Base-by-base conservation (phyloP, 30 jellyfish, hydroid and myxozoan species). In the Aurelia coerulea region DNA sequence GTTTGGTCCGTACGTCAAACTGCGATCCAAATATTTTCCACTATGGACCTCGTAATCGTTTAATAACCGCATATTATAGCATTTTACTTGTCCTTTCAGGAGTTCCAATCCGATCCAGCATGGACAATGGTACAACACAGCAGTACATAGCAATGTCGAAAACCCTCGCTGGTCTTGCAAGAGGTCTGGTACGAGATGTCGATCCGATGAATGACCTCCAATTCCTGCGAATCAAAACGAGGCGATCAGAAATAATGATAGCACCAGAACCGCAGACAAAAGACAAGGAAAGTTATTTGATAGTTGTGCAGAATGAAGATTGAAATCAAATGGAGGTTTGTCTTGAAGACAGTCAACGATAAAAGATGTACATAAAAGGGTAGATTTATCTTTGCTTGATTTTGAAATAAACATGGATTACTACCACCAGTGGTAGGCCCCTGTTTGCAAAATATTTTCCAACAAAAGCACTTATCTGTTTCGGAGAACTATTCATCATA, bases 51-150 rank as follows among this genome's bases (percentile, higher is more conserved):
- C n/a, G n/a, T n/a, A n/a, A n/a, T n/a, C n/a, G n/a, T n/a, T n/a
- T n/a, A n/a, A n/a, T n/a, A n/a, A n/a, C n/a, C n/a, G n/a, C n/a
- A n/a, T n/a, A n/a, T n/a, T n/a, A 46, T 46, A 46, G 56, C 14
- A 46, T 4, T 46, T 9, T 46, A 46, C 14, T 46, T 5, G 56
- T 46, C 56, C 56, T 46, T 46, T 9, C 86, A 87, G 96, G 96
- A 8, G 87, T 87, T 17, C 90, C 90, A 34, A 62, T 87, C 35
- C 96, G 96, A 7, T 65, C 90, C 23, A 87, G 90, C 52, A 87
- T 87, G 96, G 96, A 87, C 81, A 76, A 73, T 35, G 90, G 88
- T 12, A 76, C 96, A 32, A 87, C 96, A 23, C 90, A 70, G 19
- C 96, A 87, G 62, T 87, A 87, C 87, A 75, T 87, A 13, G 49